A percentile compares a stretch with the other conserved stretches of the same genome.
Evolutionary conservation across 2,797 vertebrate genomes (phyloP).

Genomic region (Graptemys geographica): DNA sequence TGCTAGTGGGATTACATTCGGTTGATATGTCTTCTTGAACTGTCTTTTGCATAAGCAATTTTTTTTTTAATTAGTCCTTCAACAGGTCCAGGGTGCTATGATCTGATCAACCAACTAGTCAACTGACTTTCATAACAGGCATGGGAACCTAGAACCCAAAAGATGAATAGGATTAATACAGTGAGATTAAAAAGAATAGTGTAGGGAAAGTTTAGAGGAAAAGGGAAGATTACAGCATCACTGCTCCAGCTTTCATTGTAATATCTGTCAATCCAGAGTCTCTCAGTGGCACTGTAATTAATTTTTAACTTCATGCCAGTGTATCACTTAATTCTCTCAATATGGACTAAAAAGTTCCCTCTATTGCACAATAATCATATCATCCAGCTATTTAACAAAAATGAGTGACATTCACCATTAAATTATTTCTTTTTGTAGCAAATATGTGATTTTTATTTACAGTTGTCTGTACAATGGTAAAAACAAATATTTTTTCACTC

Average conservation of each 20-base stretch:
- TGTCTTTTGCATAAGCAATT: background rate
- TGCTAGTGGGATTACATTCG: background rate
- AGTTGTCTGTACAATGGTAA: background rate
- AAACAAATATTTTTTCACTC: background rate
- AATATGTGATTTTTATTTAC: constrained; percentile 19
- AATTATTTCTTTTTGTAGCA: background rate
- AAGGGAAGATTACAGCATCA: background rate
- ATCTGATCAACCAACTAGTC: background rate
- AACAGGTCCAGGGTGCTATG: background rate
- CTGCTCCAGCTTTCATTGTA: background rate
- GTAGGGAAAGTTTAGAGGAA: background rate
- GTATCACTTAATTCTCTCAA: background rate
- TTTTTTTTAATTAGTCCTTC: background rate
- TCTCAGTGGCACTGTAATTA: background rate
- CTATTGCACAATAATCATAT: constrained; percentile 34
- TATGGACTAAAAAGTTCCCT: background rate
- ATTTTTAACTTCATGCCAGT: accelerated
- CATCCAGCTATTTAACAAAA: accelerated
- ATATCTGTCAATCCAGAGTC: background rate
- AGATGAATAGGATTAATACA: background rate
- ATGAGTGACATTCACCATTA: background rate
- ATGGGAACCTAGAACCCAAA: background rate
- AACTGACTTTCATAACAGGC: background rate
- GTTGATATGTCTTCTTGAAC: background rate
- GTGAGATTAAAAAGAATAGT: background rate